These are phyloP conservation scores for Caenorhabditis uteleia DNA, from an alignment of 2,888 invertebrate species.

Conservation along the genomic window DNA sequence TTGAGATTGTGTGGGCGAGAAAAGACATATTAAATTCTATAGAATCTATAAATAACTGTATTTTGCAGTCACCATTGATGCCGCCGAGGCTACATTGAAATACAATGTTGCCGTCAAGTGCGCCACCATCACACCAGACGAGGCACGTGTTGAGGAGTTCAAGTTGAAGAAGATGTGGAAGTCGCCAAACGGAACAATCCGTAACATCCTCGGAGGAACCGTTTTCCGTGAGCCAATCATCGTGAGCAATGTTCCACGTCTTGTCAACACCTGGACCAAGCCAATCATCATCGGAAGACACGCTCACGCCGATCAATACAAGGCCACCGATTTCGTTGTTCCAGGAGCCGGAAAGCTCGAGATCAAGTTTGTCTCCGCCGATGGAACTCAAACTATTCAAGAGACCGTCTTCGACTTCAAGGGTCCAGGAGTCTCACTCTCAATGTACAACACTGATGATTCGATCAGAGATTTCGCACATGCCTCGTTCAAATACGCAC, in stretches of 20 bases:
- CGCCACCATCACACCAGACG: conserved; percentile 96
- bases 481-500: conserved; percentile 88
- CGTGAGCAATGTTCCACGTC: conserved; percentile 82
- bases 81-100: conserved; percentile 92
- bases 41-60: too few relatives aligned
- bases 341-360: conserved; percentile 88
- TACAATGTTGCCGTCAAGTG: conserved; percentile 99
- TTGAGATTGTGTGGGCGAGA: too few relatives aligned
- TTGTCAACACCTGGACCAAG: conserved; percentile 92
- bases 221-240: conserved; percentile 75
- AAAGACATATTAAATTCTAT: too few relatives aligned
- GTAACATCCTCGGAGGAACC: conserved; percentile 74
- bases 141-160: conserved; percentile 84
- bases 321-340: conserved; percentile 93
- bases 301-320: conserved; percentile 83
- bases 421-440: conserved; percentile 83
- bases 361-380: conserved; percentile 77
- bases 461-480: conserved; percentile 85
- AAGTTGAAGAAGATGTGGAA: conserved; percentile 75
- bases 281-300: conserved; percentile 98
- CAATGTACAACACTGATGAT: conserved; percentile 93
- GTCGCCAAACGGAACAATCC: conserved; percentile 75
- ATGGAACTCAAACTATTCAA: conserved; percentile 54
- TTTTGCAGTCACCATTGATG: conserved; percentile 85
- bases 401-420: conserved; percentile 53